Evolutionary conservation across 1,140 invertebrate species (phyloP).

Genomic region (Caenorhabditis brenneri): DNA sequence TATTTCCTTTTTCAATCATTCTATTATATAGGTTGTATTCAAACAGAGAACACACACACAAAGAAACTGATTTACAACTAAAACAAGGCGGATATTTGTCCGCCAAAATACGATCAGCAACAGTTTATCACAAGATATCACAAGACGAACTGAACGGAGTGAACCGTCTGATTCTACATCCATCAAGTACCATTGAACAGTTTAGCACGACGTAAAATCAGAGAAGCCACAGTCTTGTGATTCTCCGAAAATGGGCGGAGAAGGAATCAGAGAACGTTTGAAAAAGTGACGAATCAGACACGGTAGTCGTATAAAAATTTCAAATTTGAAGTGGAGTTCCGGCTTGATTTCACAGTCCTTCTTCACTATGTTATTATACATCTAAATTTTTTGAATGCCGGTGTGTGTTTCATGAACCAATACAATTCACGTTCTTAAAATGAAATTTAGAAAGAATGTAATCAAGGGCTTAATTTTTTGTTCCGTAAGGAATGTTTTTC

Average conservation of each 20-base stretch:
- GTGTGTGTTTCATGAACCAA: too few species aligned
- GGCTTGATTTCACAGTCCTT: too few species aligned
- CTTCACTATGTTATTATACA: too few species aligned
- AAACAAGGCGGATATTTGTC: not conserved
- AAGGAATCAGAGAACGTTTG: not conserved
- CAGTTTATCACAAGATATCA: not conserved
- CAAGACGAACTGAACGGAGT: not conserved
- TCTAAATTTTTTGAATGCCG: too few species aligned
- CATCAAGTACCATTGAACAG: slow-evolving; percentile 37
- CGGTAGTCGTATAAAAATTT: not conserved
- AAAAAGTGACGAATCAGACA: not conserved
- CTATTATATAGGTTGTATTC: not conserved
- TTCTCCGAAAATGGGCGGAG: not conserved
- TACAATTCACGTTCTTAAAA: too few species aligned
- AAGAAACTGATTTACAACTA: not conserved
- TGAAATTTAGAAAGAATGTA: too few species aligned
- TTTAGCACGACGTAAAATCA: not conserved
- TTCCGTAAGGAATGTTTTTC: too few species aligned
- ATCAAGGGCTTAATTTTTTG: too few species aligned
- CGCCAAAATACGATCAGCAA: slow-evolving; percentile 32
- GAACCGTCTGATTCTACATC: not conserved
- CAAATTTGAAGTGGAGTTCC: not conserved
- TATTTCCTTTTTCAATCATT: not conserved
- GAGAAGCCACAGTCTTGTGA: slow-evolving; percentile 29
- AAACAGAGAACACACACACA: not conserved